Evolutionary conservation across 2,797 vertebrate genomes (phyloP).

Genomic region (Melanotaenia parkinsoni): DNA sequence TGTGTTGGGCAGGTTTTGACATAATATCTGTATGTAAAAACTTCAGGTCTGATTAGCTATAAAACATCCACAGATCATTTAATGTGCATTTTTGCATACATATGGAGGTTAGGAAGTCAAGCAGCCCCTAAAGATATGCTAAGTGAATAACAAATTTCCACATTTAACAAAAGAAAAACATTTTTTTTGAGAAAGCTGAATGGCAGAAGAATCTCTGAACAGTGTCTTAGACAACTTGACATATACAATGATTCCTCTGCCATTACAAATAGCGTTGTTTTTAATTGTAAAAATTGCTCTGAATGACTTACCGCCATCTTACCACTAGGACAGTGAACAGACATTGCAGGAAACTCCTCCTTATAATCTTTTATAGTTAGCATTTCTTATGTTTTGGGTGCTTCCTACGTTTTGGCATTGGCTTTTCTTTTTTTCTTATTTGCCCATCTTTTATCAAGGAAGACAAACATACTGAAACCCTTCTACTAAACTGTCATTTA

Average conservation of each 20-base stretch:
- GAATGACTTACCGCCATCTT: not conserved
- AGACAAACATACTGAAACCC: constrained; percentile 10
- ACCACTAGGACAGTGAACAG: constrained; percentile 1
- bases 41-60: not conserved
- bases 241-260: not conserved
- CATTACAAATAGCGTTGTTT: too few relatives aligned
- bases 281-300: not conserved
- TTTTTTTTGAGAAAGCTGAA: not conserved
- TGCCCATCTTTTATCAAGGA: not conserved
- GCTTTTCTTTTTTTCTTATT: not conserved
- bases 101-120: too few relatives aligned
- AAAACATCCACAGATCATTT: too few relatives aligned
- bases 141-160: too few relatives aligned
- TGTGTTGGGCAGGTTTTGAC: too few relatives aligned
- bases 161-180: too few relatives aligned
- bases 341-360: constrained; percentile 44
- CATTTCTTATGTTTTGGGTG: constrained; percentile 47
- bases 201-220: not conserved
- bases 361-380: constrained; percentile 16
- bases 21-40: too few relatives aligned
- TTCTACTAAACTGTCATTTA: not conserved
- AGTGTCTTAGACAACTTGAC: not conserved
- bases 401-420: constrained; percentile 36
- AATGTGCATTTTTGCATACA: too few relatives aligned
- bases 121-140: too few relatives aligned